Evolutionary conservation across 2,797 vertebrate species (phyloP), one percentile per base, ranked within the genome.

Genomic region (Anguilla obscura): DNA sequence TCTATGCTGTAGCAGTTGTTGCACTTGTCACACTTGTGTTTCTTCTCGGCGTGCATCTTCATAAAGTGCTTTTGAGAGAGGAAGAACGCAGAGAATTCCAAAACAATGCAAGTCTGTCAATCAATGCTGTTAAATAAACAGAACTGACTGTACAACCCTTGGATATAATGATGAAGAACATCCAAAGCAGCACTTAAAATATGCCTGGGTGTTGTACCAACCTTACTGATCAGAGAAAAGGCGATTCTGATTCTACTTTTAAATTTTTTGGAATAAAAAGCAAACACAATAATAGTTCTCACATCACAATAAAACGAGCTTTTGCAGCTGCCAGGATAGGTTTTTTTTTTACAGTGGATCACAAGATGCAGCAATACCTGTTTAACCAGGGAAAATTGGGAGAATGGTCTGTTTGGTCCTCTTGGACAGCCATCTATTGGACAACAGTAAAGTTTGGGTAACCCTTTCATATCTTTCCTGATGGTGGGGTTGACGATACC

Each of bases 1-100:
- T 99, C 97, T 1, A 98, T 99, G 92, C 98, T 98, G 66, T 99
- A 99, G 6, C 97, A 97, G 90, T 98, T 99, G 95, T 94, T 97
- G 92, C 99, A 99, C 91, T 99, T 99, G 88, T 96, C 96, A 92
- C 99, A 99, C 89, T 98, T 99, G 94, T 99, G 98, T 94, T 99
- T 99, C 96, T 98, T 99, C 93, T 99, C 99, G 0, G 99, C 98
- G 66, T 99, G 99, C 97, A 98, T 99, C 95, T 99, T 99, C 99
- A 99, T 99, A 91, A 99, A 99, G 94, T 99, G 99, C 99, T 99
- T 87, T 36, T 90, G 91, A 86, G 50, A 52, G 54, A 58, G 5
- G 18, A 16, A 79, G n/a, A 21, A 79, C 3, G 18, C 16, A 3
- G 3, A 74, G 0, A 74, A 30, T 30, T 4, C 10, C 69, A 8